Evolutionary conservation across 2,888 invertebrate genomes (phyloP).

Genomic region (Caenorhabditis becei): DNA sequence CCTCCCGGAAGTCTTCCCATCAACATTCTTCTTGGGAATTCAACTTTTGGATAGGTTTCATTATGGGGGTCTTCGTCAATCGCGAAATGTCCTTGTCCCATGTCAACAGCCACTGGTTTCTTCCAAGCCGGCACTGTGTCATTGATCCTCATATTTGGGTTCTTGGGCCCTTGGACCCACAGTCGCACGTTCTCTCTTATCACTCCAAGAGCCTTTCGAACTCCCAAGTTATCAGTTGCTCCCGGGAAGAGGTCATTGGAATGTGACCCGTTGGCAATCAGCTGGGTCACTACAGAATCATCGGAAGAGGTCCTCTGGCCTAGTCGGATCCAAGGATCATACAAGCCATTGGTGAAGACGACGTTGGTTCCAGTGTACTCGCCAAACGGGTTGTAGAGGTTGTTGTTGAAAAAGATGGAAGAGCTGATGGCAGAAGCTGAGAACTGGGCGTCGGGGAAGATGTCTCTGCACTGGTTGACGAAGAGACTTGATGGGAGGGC

Average conservation of each 20-base stretch:
- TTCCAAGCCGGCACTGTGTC: too few species aligned
- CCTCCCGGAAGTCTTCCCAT: slow-evolving; percentile 7
- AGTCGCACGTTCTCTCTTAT: slow-evolving; percentile 60
- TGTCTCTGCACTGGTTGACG: slow-evolving; percentile 54
- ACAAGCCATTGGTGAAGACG: slow-evolving; percentile 58
- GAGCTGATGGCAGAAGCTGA: slow-evolving; percentile 21
- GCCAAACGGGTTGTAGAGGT: background rate
- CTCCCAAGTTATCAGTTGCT: background rate
- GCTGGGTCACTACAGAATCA: slow-evolving; percentile 16
- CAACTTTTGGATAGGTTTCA: background rate
- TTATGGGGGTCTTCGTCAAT: background rate
- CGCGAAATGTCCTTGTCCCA: background rate
- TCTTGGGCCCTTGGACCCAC: slow-evolving; percentile 64
- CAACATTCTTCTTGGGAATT: background rate
- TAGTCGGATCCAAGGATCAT: slow-evolving; percentile 38
- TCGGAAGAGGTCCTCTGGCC: background rate
- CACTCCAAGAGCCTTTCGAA: slow-evolving; percentile 39
- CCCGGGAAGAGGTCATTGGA: slow-evolving; percentile 59
- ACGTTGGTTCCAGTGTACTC: slow-evolving; percentile 54
- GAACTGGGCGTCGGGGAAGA: slow-evolving; percentile 47
- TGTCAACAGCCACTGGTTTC: too few species aligned
- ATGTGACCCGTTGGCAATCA: slow-evolving; percentile 45
- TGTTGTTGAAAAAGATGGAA: slow-evolving; percentile 1
- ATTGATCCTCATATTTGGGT: too few species aligned
- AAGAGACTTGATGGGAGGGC: slow-evolving; percentile 48